These are phyloP conservation scores for Cremastinae sp. DNA, from an alignment of 2,888 invertebrate species.

Conservation along the genomic window DNA sequence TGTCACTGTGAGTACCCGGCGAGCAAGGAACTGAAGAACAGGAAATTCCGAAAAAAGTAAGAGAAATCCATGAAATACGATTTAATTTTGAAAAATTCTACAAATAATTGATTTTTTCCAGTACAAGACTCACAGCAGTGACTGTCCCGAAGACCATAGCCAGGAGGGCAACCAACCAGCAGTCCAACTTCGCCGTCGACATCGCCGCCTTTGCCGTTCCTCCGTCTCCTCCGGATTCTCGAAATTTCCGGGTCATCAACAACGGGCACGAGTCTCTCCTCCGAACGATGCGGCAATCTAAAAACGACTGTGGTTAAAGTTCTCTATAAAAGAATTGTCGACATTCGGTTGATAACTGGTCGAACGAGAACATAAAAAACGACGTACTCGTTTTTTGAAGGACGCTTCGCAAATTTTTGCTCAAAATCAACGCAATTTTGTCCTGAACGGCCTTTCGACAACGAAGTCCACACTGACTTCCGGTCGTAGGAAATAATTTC, in stretches of 20 bases:
- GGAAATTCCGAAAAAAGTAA: constrained; percentile 8
- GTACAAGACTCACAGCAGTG: constrained; percentile 73
- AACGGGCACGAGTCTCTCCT: constrained; percentile 69
- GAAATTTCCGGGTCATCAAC: constrained; percentile 48
- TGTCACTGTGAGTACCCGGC: constrained; percentile 72
- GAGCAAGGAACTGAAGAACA: constrained; percentile 72
- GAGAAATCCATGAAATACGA: not conserved
- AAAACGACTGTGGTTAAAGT: constrained; percentile 75
- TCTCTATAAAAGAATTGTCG: constrained; percentile 71
- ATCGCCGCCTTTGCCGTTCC: constrained; percentile 60
- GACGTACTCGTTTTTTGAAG: constrained; percentile 70
- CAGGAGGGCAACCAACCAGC: constrained; percentile 73
- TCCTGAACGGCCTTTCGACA: constrained; percentile 72
- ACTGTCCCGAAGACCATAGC: constrained; percentile 71
- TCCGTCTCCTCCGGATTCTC: constrained; percentile 63
- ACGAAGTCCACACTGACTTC: constrained; percentile 67
- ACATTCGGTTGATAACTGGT: constrained; percentile 48
- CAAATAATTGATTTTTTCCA: too few relatives aligned
- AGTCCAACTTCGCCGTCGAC: constrained; percentile 70
- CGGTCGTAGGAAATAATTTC: constrained; percentile 67
- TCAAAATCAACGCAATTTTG: constrained; percentile 68
- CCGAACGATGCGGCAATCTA: constrained; percentile 69
- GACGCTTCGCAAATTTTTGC: constrained; percentile 67
- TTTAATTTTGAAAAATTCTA: not conserved
- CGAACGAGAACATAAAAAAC: constrained; percentile 13